These are phyloP conservation scores for Calliphora vicina DNA, from an alignment of 1,140 invertebrate genomes.

Conservation along the genomic window DNA sequence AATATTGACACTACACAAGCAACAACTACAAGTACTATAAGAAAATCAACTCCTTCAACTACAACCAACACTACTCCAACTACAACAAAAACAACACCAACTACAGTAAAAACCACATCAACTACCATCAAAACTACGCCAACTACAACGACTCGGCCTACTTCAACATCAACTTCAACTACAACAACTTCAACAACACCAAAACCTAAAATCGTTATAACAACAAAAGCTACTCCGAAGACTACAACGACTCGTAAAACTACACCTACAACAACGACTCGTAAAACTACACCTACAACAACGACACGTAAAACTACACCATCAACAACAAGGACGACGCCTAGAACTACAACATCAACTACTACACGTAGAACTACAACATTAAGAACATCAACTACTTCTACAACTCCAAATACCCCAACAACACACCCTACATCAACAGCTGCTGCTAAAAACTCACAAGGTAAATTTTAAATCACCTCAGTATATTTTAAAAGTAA, in stretches of 20 bases:
- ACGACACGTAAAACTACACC: not conserved
- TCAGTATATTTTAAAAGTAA: too few relatives aligned
- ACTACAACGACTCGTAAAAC: slow-evolving; percentile 14
- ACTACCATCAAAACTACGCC: slow-evolving; percentile 9
- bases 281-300: not conserved
- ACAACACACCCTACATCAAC: too few relatives aligned
- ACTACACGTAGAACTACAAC: not conserved
- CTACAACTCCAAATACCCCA: too few relatives aligned
- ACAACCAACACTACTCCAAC: not conserved
- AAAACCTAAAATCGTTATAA: slow-evolving; percentile 30
- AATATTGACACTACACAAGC: not conserved
- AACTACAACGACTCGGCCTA: slow-evolving; percentile 3
- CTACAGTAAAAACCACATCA: not conserved
- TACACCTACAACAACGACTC: slow-evolving; percentile 28
- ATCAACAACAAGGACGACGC: not conserved
- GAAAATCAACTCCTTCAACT: not conserved
- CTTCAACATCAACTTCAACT: slow-evolving; percentile 6
- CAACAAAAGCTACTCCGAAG: slow-evolving; percentile 19
- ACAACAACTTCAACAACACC: slow-evolving; percentile 9
- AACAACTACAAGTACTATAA: not conserved
- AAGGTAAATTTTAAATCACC: too few relatives aligned
- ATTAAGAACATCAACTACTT: too few relatives aligned
- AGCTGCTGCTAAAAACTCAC: too few relatives aligned
- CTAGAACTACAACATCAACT: not conserved
- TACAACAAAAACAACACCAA: slow-evolving; percentile 25